Conservation (phyloP, 2,113 vertebrate species). For the Mesocricetus auratus region DNA sequence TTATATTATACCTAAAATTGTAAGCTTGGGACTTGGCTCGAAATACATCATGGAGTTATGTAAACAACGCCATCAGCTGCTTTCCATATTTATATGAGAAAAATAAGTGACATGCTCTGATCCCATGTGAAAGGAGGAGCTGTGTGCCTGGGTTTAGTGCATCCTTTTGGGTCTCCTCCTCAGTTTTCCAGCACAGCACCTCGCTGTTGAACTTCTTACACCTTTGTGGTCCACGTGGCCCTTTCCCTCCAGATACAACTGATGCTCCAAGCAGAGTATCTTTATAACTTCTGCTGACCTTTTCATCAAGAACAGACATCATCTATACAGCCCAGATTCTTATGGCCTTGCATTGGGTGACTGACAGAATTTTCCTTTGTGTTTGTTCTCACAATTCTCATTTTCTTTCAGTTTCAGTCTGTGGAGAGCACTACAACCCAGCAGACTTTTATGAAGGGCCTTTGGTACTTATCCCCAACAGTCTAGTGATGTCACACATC, state of each 20-base stretch:
- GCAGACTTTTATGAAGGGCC: slow-evolving; percentile 23
- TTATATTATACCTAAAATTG: slow-evolving; percentile 1
- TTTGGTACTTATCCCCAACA: background rate
- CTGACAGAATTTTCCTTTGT: background rate
- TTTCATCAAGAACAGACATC: background rate
- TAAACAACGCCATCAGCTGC: background rate
- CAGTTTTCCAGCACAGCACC: background rate
- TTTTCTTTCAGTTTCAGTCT: background rate
- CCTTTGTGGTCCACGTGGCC: background rate
- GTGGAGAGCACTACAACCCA: background rate
- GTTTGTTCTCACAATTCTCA: background rate
- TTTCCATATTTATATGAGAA: slow-evolving; percentile 29
- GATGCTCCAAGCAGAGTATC: background rate
- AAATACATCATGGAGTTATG: background rate
- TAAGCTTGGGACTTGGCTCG: slow-evolving; percentile 8
- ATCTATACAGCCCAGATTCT: background rate
- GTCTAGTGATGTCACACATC: background rate
- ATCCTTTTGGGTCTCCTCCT: background rate
- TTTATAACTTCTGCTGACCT: background rate
- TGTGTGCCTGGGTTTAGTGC: background rate
- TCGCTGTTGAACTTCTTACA: background rate
- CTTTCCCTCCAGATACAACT: no score
- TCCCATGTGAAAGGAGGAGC: background rate
- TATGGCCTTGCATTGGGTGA: background rate
- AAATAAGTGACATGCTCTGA: background rate